Evolutionary conservation across 2,113 vertebrate genomes (phyloP), one percentile per base, ranked within the genome.

Genomic region (Calyptomena viridis): DNA sequence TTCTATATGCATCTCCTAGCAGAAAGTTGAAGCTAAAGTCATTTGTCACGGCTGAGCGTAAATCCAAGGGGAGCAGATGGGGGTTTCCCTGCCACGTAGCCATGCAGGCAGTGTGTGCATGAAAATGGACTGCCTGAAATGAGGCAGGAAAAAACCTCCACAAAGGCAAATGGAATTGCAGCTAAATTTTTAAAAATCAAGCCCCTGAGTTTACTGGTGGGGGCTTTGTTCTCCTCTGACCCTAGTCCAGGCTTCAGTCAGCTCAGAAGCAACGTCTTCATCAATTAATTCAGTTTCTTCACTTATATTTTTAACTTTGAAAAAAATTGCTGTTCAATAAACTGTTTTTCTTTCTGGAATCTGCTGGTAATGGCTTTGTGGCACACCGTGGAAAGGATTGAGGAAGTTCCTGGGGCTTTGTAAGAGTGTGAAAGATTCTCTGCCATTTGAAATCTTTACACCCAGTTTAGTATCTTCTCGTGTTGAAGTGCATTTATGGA

Each of bases 11-110:
- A 69, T 94, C 93, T 96, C 83, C 79, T 93, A 84, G 94, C 76
- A 94, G 83, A 96, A 95, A 95, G 93, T 94, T 94, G 93, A 96
- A 96, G 73, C 84, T 84, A 27, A 94, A 97, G 94, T 94, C 35
- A 79, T 92, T 96, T 96, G 90, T 95, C 85, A 94, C 0, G 3
- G 92, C 89, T 96, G 85, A 86, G 79, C 64, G 95, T 93, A 95
- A 96, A 92, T 89, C 96, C 93, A 79, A 84, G 88, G 94, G 94
- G 95, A 97, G 86, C 94, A 96, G 95, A 94, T 96, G 96, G 94
- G 96, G 93, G 93, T 96, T 97, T 97, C 95, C 95, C 93, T 92
- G 80, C 52, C 86, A 15, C 12, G 37, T 56, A 74, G 79, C 79
- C 44, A 2, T 90, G 73, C 82, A 92, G 76, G 50, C 80, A 76